Evolutionary conservation across 2,888 invertebrate species (phyloP).

Genomic region (Drosophila sordidula): DNA sequence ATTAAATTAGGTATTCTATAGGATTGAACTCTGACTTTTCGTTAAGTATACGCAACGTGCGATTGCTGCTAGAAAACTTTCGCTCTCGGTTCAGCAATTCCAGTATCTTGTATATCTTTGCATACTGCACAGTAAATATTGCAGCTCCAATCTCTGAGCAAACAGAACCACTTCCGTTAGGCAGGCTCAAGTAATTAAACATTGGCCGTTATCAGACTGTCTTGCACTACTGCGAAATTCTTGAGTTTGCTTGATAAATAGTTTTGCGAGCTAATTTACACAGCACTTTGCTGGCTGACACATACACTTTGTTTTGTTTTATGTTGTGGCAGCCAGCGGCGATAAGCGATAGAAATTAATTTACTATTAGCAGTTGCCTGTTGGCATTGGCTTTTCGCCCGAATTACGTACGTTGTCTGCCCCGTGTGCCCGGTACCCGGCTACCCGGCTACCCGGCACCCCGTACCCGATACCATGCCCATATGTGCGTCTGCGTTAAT

Average conservation of each 20-base stretch:
- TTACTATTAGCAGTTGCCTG: constrained; percentile 67
- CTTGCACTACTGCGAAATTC: constrained; percentile 68
- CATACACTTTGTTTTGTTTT: constrained; percentile 54
- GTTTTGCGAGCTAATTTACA: constrained; percentile 74
- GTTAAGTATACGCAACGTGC: constrained; percentile 60
- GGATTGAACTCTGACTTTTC: constrained; percentile 53
- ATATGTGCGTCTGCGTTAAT: constrained; percentile 51
- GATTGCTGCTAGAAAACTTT: constrained; percentile 27
- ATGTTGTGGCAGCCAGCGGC: constrained; percentile 55
- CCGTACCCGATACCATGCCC: constrained; percentile 1
- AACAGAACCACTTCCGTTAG: constrained; percentile 63
- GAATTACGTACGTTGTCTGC: constrained; percentile 59
- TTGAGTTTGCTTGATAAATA: constrained; percentile 58
- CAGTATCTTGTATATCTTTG: constrained; percentile 4
- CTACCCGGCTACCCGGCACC: no score
- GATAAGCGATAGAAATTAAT: constrained; percentile 75
- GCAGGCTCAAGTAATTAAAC: constrained; percentile 51
- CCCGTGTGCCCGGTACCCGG: not conserved
- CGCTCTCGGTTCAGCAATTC: constrained; percentile 21
- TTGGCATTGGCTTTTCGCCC: constrained; percentile 61
- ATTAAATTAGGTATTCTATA: constrained; percentile 22
- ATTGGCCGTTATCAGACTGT: constrained; percentile 39
- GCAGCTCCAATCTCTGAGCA: constrained; percentile 48
- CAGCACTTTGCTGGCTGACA: constrained; percentile 76
- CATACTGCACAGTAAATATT: constrained; percentile 35